Conservation (phyloP, 2,113 vertebrate species). For the Corythaeola cristata region DNA sequence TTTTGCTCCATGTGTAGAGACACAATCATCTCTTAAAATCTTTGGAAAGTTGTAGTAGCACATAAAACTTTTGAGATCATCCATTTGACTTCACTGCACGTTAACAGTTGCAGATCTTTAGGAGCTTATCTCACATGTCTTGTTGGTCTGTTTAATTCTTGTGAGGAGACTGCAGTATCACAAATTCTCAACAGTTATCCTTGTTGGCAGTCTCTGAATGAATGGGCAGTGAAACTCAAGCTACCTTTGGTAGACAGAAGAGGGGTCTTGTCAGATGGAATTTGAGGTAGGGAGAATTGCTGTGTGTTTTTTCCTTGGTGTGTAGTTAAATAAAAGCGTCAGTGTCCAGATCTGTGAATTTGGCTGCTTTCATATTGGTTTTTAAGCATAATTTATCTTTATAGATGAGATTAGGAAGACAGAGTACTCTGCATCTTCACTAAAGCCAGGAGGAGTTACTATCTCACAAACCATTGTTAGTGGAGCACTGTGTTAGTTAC, state of each 20-base stretch:
- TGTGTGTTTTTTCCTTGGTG: neutral
- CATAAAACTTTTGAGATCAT: neutral
- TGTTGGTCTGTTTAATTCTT: neutral
- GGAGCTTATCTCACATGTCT: neutral
- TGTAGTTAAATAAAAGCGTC: neutral
- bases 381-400: neutral
- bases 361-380: neutral
- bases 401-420: neutral
- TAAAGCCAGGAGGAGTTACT: neutral
- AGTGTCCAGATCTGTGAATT: neutral
- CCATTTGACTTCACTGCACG: neutral
- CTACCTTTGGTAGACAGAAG: neutral
- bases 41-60: neutral
- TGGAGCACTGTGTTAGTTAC: neutral
- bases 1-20: neutral
- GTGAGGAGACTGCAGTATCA: neutral
- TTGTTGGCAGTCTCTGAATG: neutral
- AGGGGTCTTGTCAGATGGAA: neutral
- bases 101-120: neutral
- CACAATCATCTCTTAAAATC: neutral
- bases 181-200: neutral
- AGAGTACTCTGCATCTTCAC: neutral
- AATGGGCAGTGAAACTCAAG: neutral
- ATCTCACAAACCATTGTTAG: neutral
- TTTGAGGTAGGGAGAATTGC: neutral